These are phyloP conservation scores for Eupeodes corollae DNA, from an alignment of 1,140 invertebrate species.

Conservation along the genomic window DNA sequence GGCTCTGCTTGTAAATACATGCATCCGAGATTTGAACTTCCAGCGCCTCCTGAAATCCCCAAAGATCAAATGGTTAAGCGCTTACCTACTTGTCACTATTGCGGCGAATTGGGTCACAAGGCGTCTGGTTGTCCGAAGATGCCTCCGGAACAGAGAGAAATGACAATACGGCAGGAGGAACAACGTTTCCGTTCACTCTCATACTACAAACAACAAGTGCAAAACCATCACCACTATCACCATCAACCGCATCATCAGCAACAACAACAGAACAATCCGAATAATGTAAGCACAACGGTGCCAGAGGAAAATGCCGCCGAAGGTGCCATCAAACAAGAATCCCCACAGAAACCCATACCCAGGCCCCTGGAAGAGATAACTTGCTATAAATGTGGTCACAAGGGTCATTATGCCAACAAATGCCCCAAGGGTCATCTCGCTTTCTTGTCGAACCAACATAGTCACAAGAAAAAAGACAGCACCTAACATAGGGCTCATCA, in stretches of 20 bases:
- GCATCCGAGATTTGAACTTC: slow-evolving; percentile 92
- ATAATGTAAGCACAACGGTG: slow-evolving; percentile 20
- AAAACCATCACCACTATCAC: not conserved
- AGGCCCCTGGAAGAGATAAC: slow-evolving; percentile 89
- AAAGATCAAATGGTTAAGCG: slow-evolving; percentile 62
- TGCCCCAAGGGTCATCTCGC: slow-evolving; percentile 95
- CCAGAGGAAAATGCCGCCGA: slow-evolving; percentile 7
- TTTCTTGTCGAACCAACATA: slow-evolving; percentile 68
- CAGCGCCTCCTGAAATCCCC: slow-evolving; percentile 72
- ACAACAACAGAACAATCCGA: slow-evolving; percentile 21
- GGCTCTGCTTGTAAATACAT: slow-evolving; percentile 93
- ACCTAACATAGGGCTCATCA: too few species aligned
- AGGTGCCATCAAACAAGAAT: slow-evolving; percentile 6
- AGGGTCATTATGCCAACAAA: slow-evolving; percentile 98
- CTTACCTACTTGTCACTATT: slow-evolving; percentile 83
- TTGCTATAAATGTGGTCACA: slow-evolving; percentile 95
- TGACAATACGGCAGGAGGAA: slow-evolving; percentile 40
- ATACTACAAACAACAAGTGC: slow-evolving; percentile 34
- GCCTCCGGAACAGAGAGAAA: slow-evolving; percentile 50
- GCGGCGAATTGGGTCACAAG: slow-evolving; percentile 93
- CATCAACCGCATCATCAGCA: slow-evolving; percentile 6
- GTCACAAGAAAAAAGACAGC: slow-evolving; percentile 17
- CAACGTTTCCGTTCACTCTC: slow-evolving; percentile 38
- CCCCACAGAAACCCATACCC: slow-evolving; percentile 32
- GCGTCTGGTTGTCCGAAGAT: slow-evolving; percentile 83